phyloP scores from a whole-genome alignment of 2,797 vertebrate genomes.

The Anableps anableps region DNA sequence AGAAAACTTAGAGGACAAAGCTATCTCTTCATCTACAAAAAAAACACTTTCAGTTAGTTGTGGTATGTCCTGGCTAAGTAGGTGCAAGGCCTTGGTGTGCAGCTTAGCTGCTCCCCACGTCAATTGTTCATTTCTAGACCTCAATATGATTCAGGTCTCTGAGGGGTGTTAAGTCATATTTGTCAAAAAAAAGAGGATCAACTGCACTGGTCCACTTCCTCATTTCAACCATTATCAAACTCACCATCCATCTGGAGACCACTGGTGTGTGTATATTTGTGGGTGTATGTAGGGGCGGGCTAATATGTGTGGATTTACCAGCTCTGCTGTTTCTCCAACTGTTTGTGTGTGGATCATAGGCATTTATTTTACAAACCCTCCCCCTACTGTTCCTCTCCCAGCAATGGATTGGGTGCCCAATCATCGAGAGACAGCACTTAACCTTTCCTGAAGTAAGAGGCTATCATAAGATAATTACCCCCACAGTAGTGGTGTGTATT shows the following conservation, averaged over 20 bases:
- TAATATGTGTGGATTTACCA: slow-evolving; percentile 12
- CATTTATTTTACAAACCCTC: slow-evolving; percentile 38
- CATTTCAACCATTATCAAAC: slow-evolving; percentile 69
- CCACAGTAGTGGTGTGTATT: slow-evolving; percentile 53
- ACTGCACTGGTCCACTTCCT: slow-evolving; percentile 58
- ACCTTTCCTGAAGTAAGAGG: slow-evolving; percentile 56
- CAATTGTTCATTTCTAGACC: slow-evolving; percentile 52
- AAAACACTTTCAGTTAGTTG: slow-evolving; percentile 1
- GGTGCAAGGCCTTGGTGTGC: slow-evolving; percentile 26
- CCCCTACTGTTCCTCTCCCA: slow-evolving; percentile 34
- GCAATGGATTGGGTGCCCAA: slow-evolving; percentile 37
- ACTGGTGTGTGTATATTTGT: slow-evolving; percentile 37
- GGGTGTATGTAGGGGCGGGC: slow-evolving; percentile 3
- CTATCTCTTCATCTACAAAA: slow-evolving; percentile 21
- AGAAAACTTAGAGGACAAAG: slow-evolving; percentile 13
- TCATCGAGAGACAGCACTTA: slow-evolving; percentile 43
- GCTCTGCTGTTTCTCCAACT: slow-evolving; percentile 14
- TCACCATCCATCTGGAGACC: slow-evolving; percentile 57
- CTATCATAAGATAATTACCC: slow-evolving; percentile 67
- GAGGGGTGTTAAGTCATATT: slow-evolving; percentile 56
- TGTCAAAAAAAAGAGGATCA: slow-evolving; percentile 44
- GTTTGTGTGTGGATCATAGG: slow-evolving; percentile 9
- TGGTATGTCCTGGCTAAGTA: background rate
- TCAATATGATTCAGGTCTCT: slow-evolving; percentile 46
- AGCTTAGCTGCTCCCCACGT: slow-evolving; percentile 15